A percentile compares a stretch with the other conserved stretches of the same genome.
These are phyloP conservation scores for Percina caprodes DNA, from an alignment of 2,113 vertebrate genomes.

Conservation along the genomic window DNA sequence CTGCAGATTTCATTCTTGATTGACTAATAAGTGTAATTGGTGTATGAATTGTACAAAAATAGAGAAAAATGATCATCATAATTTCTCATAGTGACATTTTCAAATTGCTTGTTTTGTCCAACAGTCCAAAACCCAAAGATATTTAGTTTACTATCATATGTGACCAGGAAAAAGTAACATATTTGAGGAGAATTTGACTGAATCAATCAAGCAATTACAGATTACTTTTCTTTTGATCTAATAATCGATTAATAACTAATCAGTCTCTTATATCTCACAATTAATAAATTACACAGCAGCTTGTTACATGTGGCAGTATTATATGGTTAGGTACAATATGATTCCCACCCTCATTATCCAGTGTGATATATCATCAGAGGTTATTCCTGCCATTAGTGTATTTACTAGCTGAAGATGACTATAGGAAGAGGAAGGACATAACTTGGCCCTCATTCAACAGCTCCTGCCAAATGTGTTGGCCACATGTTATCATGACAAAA, in stretches of 20 bases:
- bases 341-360: not conserved
- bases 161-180: not conserved
- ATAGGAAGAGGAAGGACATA: not conserved
- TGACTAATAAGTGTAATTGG: not conserved
- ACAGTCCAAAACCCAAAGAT: not conserved
- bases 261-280: no score
- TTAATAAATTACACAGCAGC: not conserved
- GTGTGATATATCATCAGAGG: not conserved
- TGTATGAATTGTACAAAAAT: not conserved
- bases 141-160: not conserved
- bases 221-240: not conserved
- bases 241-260: not conserved
- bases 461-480: slow-evolving; percentile 40
- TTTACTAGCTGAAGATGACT: not conserved
- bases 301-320: not conserved
- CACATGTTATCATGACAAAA: slow-evolving; percentile 34
- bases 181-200: not conserved
- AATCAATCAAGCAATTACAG: not conserved
- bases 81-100: not conserved
- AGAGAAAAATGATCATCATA: not conserved
- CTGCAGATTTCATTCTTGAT: not conserved
- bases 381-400: not conserved
- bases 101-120: not conserved
- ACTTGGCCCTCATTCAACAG: not conserved
- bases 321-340: not conserved